These are phyloP conservation scores for Gopherus flavomarginatus DNA, from an alignment of 2,113 vertebrate genomes.

Conservation along the genomic window DNA sequence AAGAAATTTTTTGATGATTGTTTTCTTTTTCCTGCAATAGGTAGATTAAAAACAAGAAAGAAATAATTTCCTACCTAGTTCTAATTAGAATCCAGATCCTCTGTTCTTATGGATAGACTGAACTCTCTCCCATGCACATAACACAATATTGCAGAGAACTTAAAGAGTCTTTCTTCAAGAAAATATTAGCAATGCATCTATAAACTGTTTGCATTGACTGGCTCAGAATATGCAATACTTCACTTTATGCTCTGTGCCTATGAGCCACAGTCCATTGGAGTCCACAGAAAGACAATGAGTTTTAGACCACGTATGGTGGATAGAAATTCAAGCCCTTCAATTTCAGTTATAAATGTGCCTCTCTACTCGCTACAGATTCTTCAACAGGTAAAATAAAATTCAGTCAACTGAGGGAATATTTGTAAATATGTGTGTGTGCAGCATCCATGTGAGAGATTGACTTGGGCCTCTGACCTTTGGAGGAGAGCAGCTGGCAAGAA, in stretches of 20 bases:
- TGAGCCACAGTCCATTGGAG: not conserved
- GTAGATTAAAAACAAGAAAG: not conserved
- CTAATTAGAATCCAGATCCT: not conserved
- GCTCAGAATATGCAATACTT: not conserved
- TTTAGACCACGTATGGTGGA: not conserved
- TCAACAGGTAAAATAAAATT: constrained; percentile 12
- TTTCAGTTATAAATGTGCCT: constrained; percentile 38
- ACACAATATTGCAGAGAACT: not conserved
- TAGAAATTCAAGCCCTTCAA: constrained; percentile 14
- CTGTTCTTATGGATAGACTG: not conserved
- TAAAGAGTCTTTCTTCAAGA: not conserved
- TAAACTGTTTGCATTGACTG: not conserved
- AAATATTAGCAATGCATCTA: not conserved
- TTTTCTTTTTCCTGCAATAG: not conserved
- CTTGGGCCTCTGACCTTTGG: not conserved
- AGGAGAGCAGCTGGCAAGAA: not conserved
- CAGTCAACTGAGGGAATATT: not conserved
- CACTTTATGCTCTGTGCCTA: not conserved
- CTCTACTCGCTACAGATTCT: not conserved
- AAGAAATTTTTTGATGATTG: not conserved
- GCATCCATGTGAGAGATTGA: too few relatives aligned
- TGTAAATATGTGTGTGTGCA: too few relatives aligned
- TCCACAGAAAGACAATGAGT: not conserved
- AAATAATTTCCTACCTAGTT: not conserved
- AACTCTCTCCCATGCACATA: not conserved